Conservation (phyloP, 2,797 vertebrate species). For the Chrosomus eos region DNA sequence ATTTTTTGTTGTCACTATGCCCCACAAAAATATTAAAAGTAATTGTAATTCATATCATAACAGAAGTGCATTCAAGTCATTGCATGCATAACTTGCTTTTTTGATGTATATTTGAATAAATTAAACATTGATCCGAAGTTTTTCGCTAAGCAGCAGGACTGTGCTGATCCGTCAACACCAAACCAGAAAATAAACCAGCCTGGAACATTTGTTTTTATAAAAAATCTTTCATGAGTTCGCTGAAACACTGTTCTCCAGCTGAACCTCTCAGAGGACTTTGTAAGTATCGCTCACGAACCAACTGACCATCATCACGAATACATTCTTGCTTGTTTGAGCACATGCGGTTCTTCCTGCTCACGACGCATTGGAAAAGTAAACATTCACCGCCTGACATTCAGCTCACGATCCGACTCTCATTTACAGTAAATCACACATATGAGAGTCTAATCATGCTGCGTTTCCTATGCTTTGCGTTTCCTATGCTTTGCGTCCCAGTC, state of each 20-base stretch:
- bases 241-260: constrained; percentile 27
- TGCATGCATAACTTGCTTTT: neutral
- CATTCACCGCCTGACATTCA: constrained; percentile 20
- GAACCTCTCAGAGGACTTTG: constrained; percentile 9
- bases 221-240: neutral
- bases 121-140: neutral
- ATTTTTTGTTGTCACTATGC: neutral
- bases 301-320: constrained; percentile 65
- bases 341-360: constrained; percentile 12
- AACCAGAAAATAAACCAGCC: neutral
- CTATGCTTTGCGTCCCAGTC: constrained; percentile 3
- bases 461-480: constrained; percentile 17
- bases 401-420: constrained; percentile 12
- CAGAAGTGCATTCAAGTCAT: neutral
- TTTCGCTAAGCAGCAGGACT: neutral
- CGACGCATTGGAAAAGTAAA: constrained; percentile 8
- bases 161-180: constrained; percentile 5
- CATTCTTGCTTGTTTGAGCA: constrained; percentile 4
- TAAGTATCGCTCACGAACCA: constrained; percentile 49
- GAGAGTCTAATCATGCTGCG: constrained; percentile 34
- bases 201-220: neutral
- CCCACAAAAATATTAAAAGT: neutral
- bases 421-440: constrained; percentile 34
- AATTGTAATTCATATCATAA: neutral
- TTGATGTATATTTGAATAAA: neutral